Base-by-base conservation (phyloP, 2,888 invertebrate species). In the Oscheius sp. region DNA sequence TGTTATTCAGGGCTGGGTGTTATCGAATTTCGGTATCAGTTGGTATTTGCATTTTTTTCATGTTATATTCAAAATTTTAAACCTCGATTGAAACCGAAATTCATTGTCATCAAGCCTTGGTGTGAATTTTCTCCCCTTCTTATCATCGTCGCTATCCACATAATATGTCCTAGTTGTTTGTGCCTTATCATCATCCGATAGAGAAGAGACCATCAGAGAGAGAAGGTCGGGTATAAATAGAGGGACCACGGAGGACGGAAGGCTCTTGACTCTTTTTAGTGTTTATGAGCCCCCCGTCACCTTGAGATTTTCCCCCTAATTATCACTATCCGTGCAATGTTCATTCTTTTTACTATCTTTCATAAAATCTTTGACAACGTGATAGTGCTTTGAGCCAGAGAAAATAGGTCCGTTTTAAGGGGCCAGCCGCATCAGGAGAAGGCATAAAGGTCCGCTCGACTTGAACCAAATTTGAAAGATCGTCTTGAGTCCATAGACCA, bases 401-500 rank as follows among this genome's bases (percentile, higher is more conserved):
- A n/a, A 61, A 50, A 49, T 73, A 83, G 32, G 74, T 74, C 28
- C 66, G 51, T 61, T 74, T 24, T 6, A 82, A 59, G 14, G 26
- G 45, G 2, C n/a, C 24, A 45, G 69, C 47, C 2, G 59, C 57
- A 8, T 51, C 56, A 6, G 49, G 9, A 50, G 67, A 64, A 4
- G 82, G 82, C 24, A 49, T 44, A 67, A 83, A 82, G 4, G 66
- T 49, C 12, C 71, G 49, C 26, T 71, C 75, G 8, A 83, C 67
- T 2, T 28, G 28, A 6, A 80, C 70, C 28, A 78, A 67, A 32
- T 71, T 26, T n/a, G 66, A 51, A 24, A 78, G 8, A 5, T 70
- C 57, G 24, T 77, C 69, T 44, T 74, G 61, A 9, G 41, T 69
- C 81, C 81, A 82, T 44, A 59, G 87, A 91, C 94, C 94, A 85